phyloP scores from a whole-genome alignment of 1,140 invertebrate species.

The Nomia melanderi region DNA sequence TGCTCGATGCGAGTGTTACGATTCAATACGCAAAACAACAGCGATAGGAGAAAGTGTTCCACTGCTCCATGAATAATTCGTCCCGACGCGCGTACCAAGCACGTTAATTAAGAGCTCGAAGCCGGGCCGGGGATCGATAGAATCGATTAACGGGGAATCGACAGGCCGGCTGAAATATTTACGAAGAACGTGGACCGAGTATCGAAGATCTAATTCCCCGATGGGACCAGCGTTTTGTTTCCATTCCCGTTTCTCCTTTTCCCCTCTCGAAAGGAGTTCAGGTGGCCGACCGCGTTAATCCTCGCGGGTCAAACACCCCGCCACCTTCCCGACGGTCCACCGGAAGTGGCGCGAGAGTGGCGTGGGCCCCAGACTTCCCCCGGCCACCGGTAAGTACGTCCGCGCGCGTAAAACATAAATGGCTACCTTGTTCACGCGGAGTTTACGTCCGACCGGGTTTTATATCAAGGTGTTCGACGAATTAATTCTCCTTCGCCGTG shows the following conservation, averaged over 20 bases:
- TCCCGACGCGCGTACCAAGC: no score
- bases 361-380: conserved; percentile 5
- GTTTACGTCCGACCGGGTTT: neutral
- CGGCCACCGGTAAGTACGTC: conserved; percentile 16
- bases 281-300: conserved; percentile 48
- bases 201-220: neutral
- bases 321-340: conserved; percentile 2
- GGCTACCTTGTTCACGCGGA: neutral
- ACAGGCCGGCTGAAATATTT: neutral
- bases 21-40: conserved; percentile 2
- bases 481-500: neutral
- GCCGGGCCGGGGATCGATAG: neutral
- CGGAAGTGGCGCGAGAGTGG: conserved; percentile 16
- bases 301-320: conserved; percentile 35
- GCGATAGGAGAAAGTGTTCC: conserved; percentile 13
- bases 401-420: neutral
- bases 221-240: neutral
- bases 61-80: neutral
- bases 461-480: neutral
- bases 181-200: conserved; percentile 1
- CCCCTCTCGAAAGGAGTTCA: conserved; percentile 25
- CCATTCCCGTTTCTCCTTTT: no score
- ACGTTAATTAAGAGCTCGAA: neutral
- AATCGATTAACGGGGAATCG: conserved; percentile 5
- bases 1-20: neutral